phyloP scores from a whole-genome alignment of 2,888 invertebrate species.

The Cinara cedri region DNA sequence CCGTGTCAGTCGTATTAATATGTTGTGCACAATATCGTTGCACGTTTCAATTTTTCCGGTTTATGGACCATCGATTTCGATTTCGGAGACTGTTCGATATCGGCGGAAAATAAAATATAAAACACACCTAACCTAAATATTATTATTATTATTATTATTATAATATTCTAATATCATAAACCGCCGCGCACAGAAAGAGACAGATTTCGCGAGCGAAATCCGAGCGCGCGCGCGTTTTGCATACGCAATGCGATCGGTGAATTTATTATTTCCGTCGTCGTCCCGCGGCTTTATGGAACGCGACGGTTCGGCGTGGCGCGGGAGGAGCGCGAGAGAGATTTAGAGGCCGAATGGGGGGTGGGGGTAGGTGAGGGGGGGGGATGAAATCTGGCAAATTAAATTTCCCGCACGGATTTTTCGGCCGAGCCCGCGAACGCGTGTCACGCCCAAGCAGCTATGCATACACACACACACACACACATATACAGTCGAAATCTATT shows the following conservation, averaged over 20 bases:
- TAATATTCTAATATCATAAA: too few relatives aligned
- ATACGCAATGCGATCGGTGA: constrained; percentile 17
- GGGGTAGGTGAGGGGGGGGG: not conserved
- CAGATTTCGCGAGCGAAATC: constrained; percentile 7
- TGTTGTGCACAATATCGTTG: too few relatives aligned
- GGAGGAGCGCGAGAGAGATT: not conserved
- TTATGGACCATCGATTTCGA: not conserved
- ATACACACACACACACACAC: too few relatives aligned
- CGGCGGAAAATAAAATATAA: not conserved
- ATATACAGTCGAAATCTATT: not conserved
- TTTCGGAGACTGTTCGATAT: not conserved
- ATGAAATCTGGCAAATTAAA: constrained; percentile 17
- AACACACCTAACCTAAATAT: not conserved
- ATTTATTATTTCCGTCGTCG: not conserved
- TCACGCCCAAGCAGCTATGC: not conserved
- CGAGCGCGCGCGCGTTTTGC: constrained; percentile 13
- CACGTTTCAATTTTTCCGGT: too few relatives aligned
- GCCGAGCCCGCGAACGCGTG: not conserved
- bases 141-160: too few relatives aligned
- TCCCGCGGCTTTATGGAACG: constrained; percentile 4
- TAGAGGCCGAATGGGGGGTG: not conserved
- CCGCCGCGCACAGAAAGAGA: not conserved
- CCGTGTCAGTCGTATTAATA: too few relatives aligned
- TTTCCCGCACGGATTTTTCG: not conserved
- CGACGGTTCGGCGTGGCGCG: not conserved